Percentiles rank a stretch among this genome's conserved stretches.
Evolutionary conservation across 2,797 vertebrate species (phyloP).

Genomic region (Tapirus indicus): DNA sequence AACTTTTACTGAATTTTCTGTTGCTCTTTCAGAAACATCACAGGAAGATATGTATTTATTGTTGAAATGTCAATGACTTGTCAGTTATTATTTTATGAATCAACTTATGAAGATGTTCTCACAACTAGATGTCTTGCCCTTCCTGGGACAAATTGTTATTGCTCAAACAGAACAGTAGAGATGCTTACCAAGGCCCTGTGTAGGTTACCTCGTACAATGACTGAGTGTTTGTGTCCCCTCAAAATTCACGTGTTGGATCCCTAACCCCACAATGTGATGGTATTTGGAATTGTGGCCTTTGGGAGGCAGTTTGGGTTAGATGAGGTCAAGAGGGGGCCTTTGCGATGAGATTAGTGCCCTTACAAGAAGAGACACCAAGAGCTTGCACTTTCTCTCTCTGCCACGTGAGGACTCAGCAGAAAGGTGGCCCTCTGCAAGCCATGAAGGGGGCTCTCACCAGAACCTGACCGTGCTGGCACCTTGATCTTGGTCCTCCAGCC

Average conservation of each 20-base stretch:
- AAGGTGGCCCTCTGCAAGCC: not conserved
- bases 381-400: not conserved
- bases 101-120: not conserved
- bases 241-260: not conserved
- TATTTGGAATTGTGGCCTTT: not conserved
- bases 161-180: not conserved
- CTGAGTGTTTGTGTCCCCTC: not conserved
- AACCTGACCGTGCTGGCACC: not conserved
- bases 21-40: not conserved
- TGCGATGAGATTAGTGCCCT: not conserved
- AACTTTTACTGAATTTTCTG: not conserved
- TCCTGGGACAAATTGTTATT: not conserved
- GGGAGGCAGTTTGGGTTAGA: not conserved
- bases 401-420: not conserved
- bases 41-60: not conserved
- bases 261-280: not conserved
- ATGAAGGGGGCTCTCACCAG: not conserved
- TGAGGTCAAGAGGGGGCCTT: not conserved
- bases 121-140: not conserved
- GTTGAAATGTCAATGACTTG: constrained; percentile 25
- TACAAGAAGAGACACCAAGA: not conserved
- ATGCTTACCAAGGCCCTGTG: not conserved
- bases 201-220: not conserved
- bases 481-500: not conserved
- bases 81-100: not conserved